Conservation (phyloP, 2,113 vertebrate genomes). For the Ceyx margarethae region DNA sequence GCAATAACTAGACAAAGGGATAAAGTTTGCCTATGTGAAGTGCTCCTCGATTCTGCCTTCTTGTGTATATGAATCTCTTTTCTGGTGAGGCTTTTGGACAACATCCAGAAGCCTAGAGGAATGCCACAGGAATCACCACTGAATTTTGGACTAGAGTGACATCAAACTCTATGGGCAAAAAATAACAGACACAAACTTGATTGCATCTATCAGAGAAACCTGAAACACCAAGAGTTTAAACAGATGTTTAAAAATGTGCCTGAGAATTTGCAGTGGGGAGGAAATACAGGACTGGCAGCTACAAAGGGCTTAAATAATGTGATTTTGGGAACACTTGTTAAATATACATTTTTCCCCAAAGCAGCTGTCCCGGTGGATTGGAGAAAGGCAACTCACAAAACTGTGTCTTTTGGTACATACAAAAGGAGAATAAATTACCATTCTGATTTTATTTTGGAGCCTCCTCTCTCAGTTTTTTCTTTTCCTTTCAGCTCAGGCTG, state of each 20-base stretch:
- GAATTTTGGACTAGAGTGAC: neutral
- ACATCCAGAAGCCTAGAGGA: neutral
- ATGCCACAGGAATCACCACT: neutral
- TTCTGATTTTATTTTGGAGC: neutral
- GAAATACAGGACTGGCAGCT: neutral
- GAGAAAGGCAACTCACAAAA: neutral
- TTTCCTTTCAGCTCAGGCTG: neutral
- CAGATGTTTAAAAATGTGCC: slow-evolving; percentile 8
- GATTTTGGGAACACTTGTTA: neutral
- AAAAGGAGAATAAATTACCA: neutral
- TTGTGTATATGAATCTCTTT: neutral
- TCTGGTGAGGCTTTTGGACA: neutral
- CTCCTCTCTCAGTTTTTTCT: neutral
- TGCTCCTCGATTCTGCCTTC: neutral
- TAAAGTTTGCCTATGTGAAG: neutral
- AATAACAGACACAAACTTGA: neutral
- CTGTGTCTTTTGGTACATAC: neutral
- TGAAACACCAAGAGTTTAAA: neutral
- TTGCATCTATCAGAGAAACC: neutral
- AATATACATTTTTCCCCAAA: neutral
- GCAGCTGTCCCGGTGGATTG: neutral
- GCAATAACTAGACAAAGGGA: neutral
- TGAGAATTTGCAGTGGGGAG: neutral
- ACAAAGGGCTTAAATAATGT: neutral
- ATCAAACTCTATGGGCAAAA: neutral